Evolutionary conservation across 2,888 invertebrate genomes (phyloP), one percentile per base, ranked within the genome.

Genomic region (Lasioglossum zephyrum): DNA sequence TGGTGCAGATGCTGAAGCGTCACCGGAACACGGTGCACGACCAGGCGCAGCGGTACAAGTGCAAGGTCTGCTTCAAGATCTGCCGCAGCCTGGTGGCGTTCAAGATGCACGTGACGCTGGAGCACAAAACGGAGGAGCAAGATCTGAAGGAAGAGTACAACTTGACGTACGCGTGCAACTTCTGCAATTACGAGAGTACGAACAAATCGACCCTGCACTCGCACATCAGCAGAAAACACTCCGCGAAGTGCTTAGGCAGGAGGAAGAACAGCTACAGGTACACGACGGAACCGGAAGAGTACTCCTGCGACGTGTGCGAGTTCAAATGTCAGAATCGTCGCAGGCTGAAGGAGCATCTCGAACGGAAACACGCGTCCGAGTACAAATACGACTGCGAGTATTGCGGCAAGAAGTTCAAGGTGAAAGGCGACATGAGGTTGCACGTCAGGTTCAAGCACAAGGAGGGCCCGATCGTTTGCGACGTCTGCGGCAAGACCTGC

Each of bases 401-500:
- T 16, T 94, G 94, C 57, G 91, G 91, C 0, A 94, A 94, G 73
- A 94, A 93, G 83, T 94, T 93, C 80, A 94, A 94, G 66, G 92
- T 94, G n/a, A 93, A 93, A n/a, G 92, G 94, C 1, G 94, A 94
- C 75, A 91, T 94, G 87, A 92, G 93, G n/a, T 89, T 93, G 1
- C 94, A 94, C 80, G 91, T 94, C 6, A 88, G 93, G 1, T 94
- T 94, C 82, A 93, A 92, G n/a, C 94, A 94, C 80, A 90, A 92
- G 9, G 94, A 94, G n/a, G 91, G 91, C 1, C 92, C 94, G 6
- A 92, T 93, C 0, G 92, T 93, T 0, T 94, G 94, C 80, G 93
- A 94, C 74, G 93, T 94, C 0, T 94, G 94, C 76, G 94, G 93
- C 2, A 94, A 93, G 31, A 93, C 93, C 2, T 94, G 94, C 77